Conservation (phyloP, 2,888 invertebrate species). For the Chymomyza procnemis region DNA sequence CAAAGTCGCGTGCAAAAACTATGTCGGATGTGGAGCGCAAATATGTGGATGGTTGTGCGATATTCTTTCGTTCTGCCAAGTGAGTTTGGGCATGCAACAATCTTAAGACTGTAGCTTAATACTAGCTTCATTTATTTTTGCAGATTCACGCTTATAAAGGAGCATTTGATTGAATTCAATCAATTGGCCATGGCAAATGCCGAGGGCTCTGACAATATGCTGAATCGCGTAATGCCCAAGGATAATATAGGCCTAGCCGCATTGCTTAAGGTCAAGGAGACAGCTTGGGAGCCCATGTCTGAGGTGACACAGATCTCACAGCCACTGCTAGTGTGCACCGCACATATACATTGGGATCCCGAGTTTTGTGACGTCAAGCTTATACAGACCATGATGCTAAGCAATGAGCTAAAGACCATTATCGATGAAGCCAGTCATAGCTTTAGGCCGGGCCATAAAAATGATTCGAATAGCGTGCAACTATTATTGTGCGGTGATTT, state of each 20-base stretch:
- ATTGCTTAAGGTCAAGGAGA: slow-evolving; percentile 94
- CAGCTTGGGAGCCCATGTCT: slow-evolving; percentile 93
- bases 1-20: slow-evolving; percentile 98
- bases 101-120: not conserved
- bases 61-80: slow-evolving; percentile 96
- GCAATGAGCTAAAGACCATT: slow-evolving; percentile 93
- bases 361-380: slow-evolving; percentile 99
- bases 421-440: slow-evolving; percentile 91
- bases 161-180: slow-evolving; percentile 98
- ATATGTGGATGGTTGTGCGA: slow-evolving; percentile 99
- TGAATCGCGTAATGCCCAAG: slow-evolving; percentile 99
- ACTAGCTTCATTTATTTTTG: slow-evolving; percentile 44
- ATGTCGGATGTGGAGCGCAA: slow-evolving; percentile 98
- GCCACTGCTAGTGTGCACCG: slow-evolving; percentile 96
- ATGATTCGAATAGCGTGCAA: slow-evolving; percentile 90
- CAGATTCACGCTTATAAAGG: slow-evolving; percentile 96
- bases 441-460: slow-evolving; percentile 85
- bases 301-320: slow-evolving; percentile 87
- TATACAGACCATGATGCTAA: slow-evolving; percentile 99
- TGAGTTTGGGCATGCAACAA: slow-evolving; percentile 79
- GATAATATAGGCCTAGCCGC: slow-evolving; percentile 99
- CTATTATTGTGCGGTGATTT: slow-evolving; percentile 97
- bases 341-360: slow-evolving; percentile 99
- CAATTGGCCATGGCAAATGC: slow-evolving; percentile 99
- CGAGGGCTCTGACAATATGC: slow-evolving; percentile 98